Evolutionary conservation across 2,113 vertebrate genomes (phyloP).

Genomic region (Pyxicephalus adspersus): DNA sequence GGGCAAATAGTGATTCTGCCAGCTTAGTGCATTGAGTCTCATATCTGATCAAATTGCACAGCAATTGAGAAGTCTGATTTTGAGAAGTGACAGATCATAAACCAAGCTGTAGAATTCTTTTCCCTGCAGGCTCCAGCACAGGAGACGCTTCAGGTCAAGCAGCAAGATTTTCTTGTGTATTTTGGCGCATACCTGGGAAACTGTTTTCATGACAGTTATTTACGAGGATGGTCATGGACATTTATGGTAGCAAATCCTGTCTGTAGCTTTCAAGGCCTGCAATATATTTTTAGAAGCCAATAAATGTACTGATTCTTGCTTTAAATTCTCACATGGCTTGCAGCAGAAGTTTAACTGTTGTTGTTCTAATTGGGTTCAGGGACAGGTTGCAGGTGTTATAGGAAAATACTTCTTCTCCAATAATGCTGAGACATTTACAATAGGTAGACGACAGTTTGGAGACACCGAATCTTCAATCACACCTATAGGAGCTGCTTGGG

Average conservation of each 20-base stretch:
- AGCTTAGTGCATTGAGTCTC: too few species aligned
- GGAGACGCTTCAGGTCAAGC: not conserved
- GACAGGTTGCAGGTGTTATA: not conserved
- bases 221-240: not conserved
- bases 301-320: not conserved
- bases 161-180: not conserved
- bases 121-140: not conserved
- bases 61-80: not conserved
- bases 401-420: not conserved
- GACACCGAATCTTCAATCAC: too few species aligned
- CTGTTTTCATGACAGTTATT: constrained; percentile 8
- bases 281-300: constrained; percentile 15
- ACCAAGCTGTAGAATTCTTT: not conserved
- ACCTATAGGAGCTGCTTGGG: too few species aligned
- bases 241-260: not conserved
- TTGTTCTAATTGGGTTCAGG: not conserved
- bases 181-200: not conserved
- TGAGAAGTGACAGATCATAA: not conserved
- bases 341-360: not conserved
- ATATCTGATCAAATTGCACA: too few species aligned
- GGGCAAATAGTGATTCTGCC: too few species aligned
- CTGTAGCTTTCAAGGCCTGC: not conserved
- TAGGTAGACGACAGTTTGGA: too few species aligned
- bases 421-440: not conserved
- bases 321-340: not conserved